Conservation (phyloP, 2,888 invertebrate species). For the Mongoloraphidia duomilia region DNA sequence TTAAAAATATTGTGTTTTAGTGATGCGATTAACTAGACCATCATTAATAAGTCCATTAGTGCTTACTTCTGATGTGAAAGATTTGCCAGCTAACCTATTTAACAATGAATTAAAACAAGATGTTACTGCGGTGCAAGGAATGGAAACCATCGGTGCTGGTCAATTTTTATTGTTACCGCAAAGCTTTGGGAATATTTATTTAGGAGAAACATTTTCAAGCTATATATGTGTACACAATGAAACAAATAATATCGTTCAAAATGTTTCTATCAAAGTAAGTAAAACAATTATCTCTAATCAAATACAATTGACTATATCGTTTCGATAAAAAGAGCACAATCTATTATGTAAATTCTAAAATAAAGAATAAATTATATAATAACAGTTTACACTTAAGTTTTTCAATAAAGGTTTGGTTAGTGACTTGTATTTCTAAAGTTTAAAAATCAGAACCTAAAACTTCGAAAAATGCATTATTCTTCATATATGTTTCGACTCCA, state of each 20-base stretch:
- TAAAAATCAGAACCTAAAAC: too few species aligned
- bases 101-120: conserved; percentile 68
- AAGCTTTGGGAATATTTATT: conserved; percentile 93
- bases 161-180: conserved; percentile 88
- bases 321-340: too few species aligned
- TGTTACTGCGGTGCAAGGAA: conserved; percentile 65
- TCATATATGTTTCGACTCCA: too few species aligned
- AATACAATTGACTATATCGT: background rate
- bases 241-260: conserved; percentile 66
- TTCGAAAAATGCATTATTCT: too few species aligned
- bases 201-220: conserved; percentile 96
- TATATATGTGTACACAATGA: conserved; percentile 96
- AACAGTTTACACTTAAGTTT: too few species aligned
- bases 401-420: too few species aligned
- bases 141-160: conserved; percentile 72
- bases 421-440: too few species aligned
- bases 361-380: too few species aligned
- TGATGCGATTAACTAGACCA: conserved; percentile 90
- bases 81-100: conserved; percentile 69
- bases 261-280: conserved; percentile 66
- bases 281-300: conserved; percentile 1
- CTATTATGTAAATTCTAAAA: too few species aligned
- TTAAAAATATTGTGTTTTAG: conserved; percentile 28
- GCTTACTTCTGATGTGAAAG: conserved; percentile 71
- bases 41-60: conserved; percentile 70